Evolutionary conservation across 1,140 invertebrate species (phyloP).

Genomic region (Druon quercuslanigerum): DNA sequence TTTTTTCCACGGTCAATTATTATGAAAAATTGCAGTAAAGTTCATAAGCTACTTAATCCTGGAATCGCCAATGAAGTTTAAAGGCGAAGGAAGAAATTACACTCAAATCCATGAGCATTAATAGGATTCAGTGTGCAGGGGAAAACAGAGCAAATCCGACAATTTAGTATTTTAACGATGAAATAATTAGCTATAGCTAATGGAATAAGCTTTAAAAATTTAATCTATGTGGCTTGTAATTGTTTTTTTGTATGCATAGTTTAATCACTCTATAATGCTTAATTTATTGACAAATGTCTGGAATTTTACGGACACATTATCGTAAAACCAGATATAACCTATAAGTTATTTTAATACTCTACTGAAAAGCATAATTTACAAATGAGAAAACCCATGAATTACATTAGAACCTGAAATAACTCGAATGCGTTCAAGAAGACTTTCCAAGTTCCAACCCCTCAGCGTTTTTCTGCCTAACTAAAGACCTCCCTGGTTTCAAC

Average conservation of each 20-base stretch:
- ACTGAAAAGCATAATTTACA: too few species aligned
- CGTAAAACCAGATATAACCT: too few species aligned
- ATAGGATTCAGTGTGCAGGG: neutral
- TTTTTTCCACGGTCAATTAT: neutral
- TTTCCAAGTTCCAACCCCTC: slow-evolving; percentile 10
- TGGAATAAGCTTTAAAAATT: neutral
- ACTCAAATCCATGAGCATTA: slow-evolving; percentile 27
- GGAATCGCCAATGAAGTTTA: slow-evolving; percentile 19
- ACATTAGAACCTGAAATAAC: neutral
- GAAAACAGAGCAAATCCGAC: slow-evolving; percentile 4
- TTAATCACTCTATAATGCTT: too few species aligned
- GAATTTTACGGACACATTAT: too few species aligned
- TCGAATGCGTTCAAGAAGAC: neutral
- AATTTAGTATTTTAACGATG: slow-evolving; percentile 6
- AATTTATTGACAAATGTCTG: too few species aligned
- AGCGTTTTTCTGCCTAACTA: slow-evolving; percentile 1
- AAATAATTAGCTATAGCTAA: slow-evolving; percentile 3
- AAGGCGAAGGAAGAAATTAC: slow-evolving; percentile 22
- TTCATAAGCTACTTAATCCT: slow-evolving; percentile 28
- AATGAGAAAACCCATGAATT: neutral
- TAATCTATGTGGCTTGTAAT: too few species aligned
- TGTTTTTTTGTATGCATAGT: too few species aligned
- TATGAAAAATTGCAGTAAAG: slow-evolving; percentile 19
- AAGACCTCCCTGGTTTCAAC: neutral
- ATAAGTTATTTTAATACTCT: too few species aligned